These are phyloP conservation scores for Fragum sueziense DNA, from an alignment of 2,888 invertebrate species.

Conservation along the genomic window DNA sequence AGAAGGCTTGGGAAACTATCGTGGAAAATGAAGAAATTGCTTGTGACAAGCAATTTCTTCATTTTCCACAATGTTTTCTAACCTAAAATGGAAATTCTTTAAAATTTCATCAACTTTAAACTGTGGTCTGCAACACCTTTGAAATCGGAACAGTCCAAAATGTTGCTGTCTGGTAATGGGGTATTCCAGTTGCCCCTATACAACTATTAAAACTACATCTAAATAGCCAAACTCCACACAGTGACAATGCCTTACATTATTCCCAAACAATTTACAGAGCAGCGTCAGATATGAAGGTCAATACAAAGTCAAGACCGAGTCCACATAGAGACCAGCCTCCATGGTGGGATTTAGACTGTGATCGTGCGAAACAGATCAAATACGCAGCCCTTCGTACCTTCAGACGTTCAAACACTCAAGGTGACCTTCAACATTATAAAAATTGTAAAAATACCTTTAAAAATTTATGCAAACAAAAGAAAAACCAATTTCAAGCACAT, in stretches of 20 bases:
- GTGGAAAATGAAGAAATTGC: no score
- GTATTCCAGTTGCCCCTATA: neutral
- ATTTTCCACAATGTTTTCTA: no score
- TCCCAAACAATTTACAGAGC: conserved; percentile 8
- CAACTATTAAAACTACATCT: no score
- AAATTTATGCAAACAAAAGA: neutral
- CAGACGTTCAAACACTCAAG: neutral
- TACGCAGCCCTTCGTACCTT: neutral
- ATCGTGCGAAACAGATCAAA: neutral
- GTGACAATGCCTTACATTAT: neutral
- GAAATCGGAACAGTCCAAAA: no score
- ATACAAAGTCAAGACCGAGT: neutral
- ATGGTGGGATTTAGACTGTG: conserved; percentile 4
- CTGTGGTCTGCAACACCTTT: no score
- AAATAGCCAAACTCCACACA: no score
- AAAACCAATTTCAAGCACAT: neutral
- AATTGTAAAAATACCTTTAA: neutral
- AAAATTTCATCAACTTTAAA: no score
- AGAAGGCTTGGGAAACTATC: no score
- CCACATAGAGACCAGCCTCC: neutral
- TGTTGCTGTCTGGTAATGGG: neutral
- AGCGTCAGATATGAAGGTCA: neutral
- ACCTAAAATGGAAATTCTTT: no score
- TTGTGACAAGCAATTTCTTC: no score
- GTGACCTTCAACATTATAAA: neutral